Evolutionary conservation across 1,140 invertebrate genomes (phyloP).

Genomic region (Gryon sp.): DNA sequence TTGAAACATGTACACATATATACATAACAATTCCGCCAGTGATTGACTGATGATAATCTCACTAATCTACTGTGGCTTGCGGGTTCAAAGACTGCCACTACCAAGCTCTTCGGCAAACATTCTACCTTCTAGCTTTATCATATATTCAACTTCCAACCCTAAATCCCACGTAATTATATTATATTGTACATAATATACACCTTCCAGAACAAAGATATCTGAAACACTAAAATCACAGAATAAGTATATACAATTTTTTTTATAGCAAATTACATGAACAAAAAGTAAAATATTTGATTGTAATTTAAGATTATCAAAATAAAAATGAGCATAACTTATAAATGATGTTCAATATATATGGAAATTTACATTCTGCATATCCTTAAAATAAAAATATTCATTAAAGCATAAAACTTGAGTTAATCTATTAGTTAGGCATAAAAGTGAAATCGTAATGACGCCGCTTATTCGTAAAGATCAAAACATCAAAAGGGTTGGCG

Average conservation of each 20-base stretch:
- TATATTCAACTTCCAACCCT: conserved; percentile 29
- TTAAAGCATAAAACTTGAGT: no score
- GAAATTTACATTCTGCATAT: no score
- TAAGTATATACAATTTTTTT: no score
- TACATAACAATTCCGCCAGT: conserved; percentile 49
- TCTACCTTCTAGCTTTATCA: conserved; percentile 39
- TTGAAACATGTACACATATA: conserved; percentile 14
- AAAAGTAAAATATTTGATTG: no score
- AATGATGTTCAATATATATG: no score
- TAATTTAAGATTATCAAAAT: no score
- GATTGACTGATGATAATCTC: conserved; percentile 61
- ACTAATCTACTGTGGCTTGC: conserved; percentile 51
- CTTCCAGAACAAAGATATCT: no score
- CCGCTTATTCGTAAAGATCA: conserved; percentile 3
- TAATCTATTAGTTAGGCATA: no score
- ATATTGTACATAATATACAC: conserved; percentile 29
- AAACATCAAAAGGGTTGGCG: conserved; percentile 35
- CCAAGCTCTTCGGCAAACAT: conserved; percentile 59
- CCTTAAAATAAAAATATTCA: no score
- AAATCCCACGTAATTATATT: conserved; percentile 46
- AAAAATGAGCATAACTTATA: no score
- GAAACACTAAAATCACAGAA: no score
- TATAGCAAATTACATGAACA: no score
- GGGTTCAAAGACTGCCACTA: conserved; percentile 36
- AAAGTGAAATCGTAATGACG: conserved; percentile 15